Evolutionary conservation across 2,888 invertebrate genomes (phyloP).

Genomic region (Octodonta nipae): DNA sequence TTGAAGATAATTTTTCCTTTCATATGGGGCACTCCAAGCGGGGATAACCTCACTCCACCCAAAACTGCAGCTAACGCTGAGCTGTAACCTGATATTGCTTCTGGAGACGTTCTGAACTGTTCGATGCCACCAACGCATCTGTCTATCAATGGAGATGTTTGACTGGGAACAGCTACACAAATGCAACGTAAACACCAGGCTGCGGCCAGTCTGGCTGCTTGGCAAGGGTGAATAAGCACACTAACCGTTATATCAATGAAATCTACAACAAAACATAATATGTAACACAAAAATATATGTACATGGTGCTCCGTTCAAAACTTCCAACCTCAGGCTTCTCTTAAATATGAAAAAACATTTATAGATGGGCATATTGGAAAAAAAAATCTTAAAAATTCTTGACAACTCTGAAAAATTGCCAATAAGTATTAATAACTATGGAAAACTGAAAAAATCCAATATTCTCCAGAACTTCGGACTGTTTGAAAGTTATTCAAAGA

Average conservation of each 20-base stretch:
- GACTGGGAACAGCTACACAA: conserved; percentile 86
- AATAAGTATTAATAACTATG: too few relatives aligned
- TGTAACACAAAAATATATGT: background rate
- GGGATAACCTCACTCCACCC: conserved; percentile 79
- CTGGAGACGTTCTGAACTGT: conserved; percentile 76
- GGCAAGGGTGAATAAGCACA: conserved; percentile 86
- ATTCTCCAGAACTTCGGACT: too few relatives aligned
- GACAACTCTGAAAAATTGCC: too few relatives aligned
- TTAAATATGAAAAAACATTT: too few relatives aligned
- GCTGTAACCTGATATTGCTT: conserved; percentile 81
- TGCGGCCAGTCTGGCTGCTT: conserved; percentile 82
- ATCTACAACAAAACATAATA: conserved; percentile 34
- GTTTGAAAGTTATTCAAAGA: too few relatives aligned
- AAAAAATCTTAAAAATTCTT: conserved; percentile 3
- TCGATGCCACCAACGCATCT: conserved; percentile 78
- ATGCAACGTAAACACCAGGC: conserved; percentile 89
- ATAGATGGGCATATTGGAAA: too few relatives aligned
- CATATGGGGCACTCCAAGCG: conserved; percentile 88
- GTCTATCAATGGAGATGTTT: conserved; percentile 86
- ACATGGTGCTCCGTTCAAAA: too few relatives aligned
- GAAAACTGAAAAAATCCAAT: too few relatives aligned
- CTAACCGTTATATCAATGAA: conserved; percentile 64
- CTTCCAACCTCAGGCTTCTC: too few relatives aligned
- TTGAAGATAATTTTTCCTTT: conserved; percentile 96
- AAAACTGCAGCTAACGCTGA: conserved; percentile 86